Conservation (phyloP, 2,113 vertebrate species). For the Solea senegalensis region DNA sequence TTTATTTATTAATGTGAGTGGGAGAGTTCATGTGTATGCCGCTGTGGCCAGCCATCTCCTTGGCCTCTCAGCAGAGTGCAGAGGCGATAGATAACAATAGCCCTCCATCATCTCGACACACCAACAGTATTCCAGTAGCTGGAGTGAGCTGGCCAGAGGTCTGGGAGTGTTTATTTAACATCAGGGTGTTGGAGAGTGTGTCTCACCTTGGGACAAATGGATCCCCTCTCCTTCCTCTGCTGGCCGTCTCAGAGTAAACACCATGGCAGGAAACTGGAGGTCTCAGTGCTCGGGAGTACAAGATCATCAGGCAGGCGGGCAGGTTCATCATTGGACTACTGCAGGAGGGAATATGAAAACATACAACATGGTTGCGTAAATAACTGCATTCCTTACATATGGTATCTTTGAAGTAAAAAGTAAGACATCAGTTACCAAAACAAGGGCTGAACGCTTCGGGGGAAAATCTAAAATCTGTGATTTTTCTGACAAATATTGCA, state of each 20-base stretch:
- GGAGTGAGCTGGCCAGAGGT: constrained; percentile 71
- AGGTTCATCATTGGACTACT: constrained; percentile 32
- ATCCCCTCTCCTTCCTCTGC: constrained; percentile 55
- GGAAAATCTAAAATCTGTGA: too few species aligned
- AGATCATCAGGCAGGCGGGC: constrained; percentile 66
- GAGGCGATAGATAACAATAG: constrained; percentile 79
- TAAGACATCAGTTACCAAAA: not conserved
- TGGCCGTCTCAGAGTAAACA: constrained; percentile 69
- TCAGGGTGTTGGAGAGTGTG: constrained; percentile 54
- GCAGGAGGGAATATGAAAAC: constrained; percentile 27
- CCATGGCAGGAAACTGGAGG: constrained; percentile 59
- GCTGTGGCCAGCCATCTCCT: constrained; percentile 52
- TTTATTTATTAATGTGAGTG: constrained; percentile 81
- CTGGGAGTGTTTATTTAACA: constrained; percentile 80
- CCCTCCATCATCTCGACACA: constrained; percentile 78
- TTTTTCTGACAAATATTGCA: too few species aligned
- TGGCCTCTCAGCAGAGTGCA: constrained; percentile 69
- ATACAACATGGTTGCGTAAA: not conserved
- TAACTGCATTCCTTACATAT: not conserved
- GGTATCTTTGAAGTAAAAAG: constrained; percentile 7
- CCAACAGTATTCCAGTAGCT: constrained; percentile 73
- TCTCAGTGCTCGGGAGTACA: constrained; percentile 64
- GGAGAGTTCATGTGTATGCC: constrained; percentile 66
- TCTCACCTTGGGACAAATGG: constrained; percentile 78
- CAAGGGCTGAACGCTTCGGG: too few species aligned